Percentiles rank a stretch among this genome's conserved stretches.
These are phyloP conservation scores for Microchirus variegatus DNA, from an alignment of 2,797 vertebrate genomes.

Conservation along the genomic window DNA sequence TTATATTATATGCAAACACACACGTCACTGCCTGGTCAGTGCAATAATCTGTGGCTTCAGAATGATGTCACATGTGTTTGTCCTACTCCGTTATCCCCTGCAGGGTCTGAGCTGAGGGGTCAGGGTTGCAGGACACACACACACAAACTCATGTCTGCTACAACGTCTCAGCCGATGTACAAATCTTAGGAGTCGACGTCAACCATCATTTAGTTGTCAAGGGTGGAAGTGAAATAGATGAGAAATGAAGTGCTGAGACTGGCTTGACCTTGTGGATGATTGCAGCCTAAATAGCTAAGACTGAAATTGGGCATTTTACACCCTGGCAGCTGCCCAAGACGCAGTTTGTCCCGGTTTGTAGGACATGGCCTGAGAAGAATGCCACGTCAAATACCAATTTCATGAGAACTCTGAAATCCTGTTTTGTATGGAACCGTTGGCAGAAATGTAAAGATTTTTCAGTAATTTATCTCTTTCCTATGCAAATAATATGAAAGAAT, in stretches of 20 bases:
- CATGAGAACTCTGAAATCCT: conserved; percentile 67
- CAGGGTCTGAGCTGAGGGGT: conserved; percentile 63
- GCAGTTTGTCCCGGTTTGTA: conserved; percentile 75
- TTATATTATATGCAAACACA: conserved; percentile 1
- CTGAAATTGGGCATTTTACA: conserved; percentile 87
- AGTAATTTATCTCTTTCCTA: conserved; percentile 41
- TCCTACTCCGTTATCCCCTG: conserved; percentile 72
- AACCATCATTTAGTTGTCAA: conserved; percentile 82
- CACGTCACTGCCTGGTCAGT: conserved; percentile 31
- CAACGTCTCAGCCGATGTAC: conserved; percentile 54
- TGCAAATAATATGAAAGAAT: no score
- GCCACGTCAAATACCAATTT: conserved; percentile 70
- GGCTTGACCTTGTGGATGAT: conserved; percentile 82
- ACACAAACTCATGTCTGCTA: conserved; percentile 29
- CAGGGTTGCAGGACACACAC: conserved; percentile 66
- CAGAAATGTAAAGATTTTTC: conserved; percentile 43
- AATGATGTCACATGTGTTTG: conserved; percentile 78
- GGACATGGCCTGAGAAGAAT: conserved; percentile 66
- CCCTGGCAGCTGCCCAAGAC: conserved; percentile 83
- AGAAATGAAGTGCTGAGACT: conserved; percentile 77
- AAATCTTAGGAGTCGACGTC: conserved; percentile 76
- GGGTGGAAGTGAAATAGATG: conserved; percentile 77
- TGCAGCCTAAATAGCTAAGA: conserved; percentile 78
- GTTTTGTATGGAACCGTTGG: conserved; percentile 41
- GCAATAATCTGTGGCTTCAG: conserved; percentile 77